Evolutionary conservation across 2,113 vertebrate genomes (phyloP).

Genomic region (Todiramphus saurophagus): DNA sequence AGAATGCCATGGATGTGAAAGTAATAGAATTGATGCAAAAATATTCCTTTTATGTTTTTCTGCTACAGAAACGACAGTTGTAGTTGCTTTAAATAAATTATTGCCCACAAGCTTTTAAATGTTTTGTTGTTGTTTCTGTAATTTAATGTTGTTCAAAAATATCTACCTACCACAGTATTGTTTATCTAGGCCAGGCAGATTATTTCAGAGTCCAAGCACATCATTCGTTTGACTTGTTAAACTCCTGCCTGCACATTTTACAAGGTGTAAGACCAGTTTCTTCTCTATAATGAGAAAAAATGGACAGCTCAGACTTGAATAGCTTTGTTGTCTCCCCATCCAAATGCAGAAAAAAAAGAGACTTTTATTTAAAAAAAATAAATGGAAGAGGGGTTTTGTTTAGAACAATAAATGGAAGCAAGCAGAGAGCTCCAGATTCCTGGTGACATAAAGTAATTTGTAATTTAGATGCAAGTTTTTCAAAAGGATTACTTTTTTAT

Average conservation of each 20-base stretch:
- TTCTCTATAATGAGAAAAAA: conserved; percentile 9
- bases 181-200: not conserved
- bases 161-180: not conserved
- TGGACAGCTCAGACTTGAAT: not conserved
- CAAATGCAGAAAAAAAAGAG: not conserved
- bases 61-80: not conserved
- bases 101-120: not conserved
- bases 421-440: not conserved
- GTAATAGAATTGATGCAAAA: not conserved
- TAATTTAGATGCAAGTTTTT: not conserved
- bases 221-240: not conserved
- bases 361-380: not conserved
- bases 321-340: not conserved
- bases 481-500: not conserved
- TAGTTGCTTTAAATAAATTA: not conserved
- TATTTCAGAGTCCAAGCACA: not conserved
- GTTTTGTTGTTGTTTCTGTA: not conserved
- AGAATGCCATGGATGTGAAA: not conserved
- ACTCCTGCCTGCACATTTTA: not conserved
- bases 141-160: not conserved
- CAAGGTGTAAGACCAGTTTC: not conserved
- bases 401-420: not conserved
- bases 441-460: not conserved
- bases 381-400: not conserved
- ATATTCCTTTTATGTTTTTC: not conserved